phyloP scores from a whole-genome alignment of 2,113 vertebrate species.

The Cervus canadensis region DNA sequence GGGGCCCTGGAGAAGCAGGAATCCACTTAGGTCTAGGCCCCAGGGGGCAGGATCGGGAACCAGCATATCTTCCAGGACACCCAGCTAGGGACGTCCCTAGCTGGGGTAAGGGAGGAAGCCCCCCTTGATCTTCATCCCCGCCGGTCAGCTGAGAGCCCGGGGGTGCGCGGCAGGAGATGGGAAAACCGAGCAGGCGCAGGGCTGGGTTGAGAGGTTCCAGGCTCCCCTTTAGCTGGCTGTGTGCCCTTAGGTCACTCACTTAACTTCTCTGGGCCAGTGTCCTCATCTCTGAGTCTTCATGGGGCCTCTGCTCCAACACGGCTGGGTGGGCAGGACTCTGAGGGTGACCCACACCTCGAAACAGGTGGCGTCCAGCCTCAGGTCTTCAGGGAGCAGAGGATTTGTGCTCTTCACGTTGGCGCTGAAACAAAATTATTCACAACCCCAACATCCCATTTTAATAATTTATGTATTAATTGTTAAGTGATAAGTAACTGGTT shows the following conservation, averaged over 20 bases:
- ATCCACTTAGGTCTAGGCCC: fast-evolving
- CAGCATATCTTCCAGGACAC: fast-evolving
- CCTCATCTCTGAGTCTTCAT: background rate
- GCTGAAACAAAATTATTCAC: fast-evolving
- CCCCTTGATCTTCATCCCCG: background rate
- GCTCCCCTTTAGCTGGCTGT: background rate
- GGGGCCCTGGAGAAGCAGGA: background rate
- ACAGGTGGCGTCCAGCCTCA: fast-evolving
- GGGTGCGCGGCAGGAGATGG: fast-evolving
- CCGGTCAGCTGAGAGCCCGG: fast-evolving
- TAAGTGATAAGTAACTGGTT: background rate
- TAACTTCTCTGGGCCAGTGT: background rate
- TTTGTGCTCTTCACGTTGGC: fast-evolving
- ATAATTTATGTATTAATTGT: background rate
- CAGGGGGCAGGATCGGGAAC: fast-evolving
- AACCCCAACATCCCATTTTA: background rate
- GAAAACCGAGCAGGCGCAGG: fast-evolving
- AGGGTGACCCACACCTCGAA: fast-evolving
- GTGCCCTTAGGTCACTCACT: background rate
- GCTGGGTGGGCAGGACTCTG: fast-evolving
- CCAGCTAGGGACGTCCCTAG: background rate
- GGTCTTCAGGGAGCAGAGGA: fast-evolving
- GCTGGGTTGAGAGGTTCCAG: no score
- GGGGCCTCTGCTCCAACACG: fast-evolving
- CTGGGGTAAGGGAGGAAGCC: background rate